Evolutionary conservation across 2,888 invertebrate species (phyloP), one percentile per base, ranked within the genome.

Genomic region (Strigamia maritima): DNA sequence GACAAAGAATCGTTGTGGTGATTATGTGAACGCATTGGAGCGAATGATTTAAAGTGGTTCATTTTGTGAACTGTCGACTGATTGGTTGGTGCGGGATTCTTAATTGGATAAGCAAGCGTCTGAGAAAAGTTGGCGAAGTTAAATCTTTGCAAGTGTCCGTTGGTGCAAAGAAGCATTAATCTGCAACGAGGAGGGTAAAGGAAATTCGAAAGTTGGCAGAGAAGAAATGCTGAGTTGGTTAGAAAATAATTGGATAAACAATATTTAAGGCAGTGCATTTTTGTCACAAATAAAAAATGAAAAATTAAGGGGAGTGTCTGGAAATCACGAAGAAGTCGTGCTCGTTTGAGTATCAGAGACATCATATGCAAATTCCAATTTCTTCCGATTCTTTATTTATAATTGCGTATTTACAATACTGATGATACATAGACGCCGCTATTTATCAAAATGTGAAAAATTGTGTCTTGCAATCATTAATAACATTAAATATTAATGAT

Each of bases 41-140:
- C 65, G 16, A 24, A 65, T 65, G 65, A 65, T 65, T 65, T 65
- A 65, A 65, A 65, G 65, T 65, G 65, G 65, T 65, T 65, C 65
- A 65, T 65, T 65, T 65, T 65, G 65, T 24, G 65, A 65, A 65
- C 26, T 65, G 65, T 26, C 65, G 28, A 65, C 26, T 65, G 65
- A 65, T 65, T 65, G 65, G 65, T 24, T 65, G 26, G 26, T 65
- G 65, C 65, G 10, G n/a, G 65, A 65, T 65, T 65, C 65, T 65
- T 65, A 65, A 65, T 65, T 65, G 65, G 65, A 65, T 65, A 65
- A 65, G 65, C 65, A 65, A 49, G 65, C 65, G 28, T 24, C 16
- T 65, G 65, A 26, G 28, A 65, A 65, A 65, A 65, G 65, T 65
- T 65, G 65, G 65, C 6, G 49, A 49, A 49, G 49, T 49, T 49